These are phyloP conservation scores for Sthenelais limicola DNA, from an alignment of 2,888 invertebrate species.

Conservation along the genomic window DNA sequence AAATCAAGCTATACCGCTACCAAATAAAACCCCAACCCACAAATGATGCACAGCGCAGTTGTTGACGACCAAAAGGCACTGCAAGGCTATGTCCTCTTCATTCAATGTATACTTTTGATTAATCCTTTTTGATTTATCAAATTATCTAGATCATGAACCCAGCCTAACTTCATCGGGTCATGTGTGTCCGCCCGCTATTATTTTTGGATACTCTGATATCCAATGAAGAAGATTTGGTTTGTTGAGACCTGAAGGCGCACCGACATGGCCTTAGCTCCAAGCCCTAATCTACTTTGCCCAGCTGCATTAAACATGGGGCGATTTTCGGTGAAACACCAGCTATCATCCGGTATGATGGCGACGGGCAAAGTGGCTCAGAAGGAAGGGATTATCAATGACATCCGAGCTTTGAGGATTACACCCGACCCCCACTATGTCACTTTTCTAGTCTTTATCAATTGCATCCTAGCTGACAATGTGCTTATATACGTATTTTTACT, in stretches of 20 bases:
- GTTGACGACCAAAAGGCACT: too few relatives aligned
- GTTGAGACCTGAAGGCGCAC: not conserved
- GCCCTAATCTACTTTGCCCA: conserved; percentile 29
- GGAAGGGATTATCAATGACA: not conserved
- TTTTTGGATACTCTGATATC: conserved; percentile 35
- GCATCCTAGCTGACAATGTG: too few relatives aligned
- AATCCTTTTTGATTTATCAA: conserved; percentile 32
- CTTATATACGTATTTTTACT: too few relatives aligned
- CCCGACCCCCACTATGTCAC: too few relatives aligned
- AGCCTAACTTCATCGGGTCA: not conserved
- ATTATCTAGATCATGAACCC: conserved; percentile 34
- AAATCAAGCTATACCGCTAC: too few relatives aligned
- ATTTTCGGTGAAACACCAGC: conserved; percentile 26
- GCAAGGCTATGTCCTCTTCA: not conserved
- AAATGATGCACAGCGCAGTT: too few relatives aligned
- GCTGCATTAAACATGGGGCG: conserved; percentile 37
- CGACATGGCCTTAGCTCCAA: not conserved
- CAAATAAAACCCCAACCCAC: too few relatives aligned
- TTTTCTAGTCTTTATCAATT: too few relatives aligned
- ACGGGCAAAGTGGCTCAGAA: conserved; percentile 1
- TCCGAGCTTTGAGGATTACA: too few relatives aligned
- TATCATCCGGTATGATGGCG: conserved; percentile 1
- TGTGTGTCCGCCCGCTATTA: conserved; percentile 16
- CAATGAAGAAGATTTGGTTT: conserved; percentile 36
- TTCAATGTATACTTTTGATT: conserved; percentile 22